These are phyloP conservation scores for Tridacna crocea DNA, from an alignment of 2,888 invertebrate genomes.

Conservation along the genomic window DNA sequence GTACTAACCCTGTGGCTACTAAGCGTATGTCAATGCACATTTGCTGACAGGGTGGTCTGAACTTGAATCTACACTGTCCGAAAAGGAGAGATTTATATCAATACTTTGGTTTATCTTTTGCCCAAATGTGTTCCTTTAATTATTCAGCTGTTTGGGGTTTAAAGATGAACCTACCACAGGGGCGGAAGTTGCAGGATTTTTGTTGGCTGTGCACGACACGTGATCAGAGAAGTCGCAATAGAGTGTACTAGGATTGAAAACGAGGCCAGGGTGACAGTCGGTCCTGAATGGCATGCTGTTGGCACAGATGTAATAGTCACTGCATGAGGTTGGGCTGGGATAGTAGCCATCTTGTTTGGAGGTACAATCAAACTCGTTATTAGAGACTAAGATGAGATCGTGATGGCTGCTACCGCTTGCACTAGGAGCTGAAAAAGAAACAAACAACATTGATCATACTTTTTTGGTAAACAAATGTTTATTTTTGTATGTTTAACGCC, in stretches of 20 bases:
- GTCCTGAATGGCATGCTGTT: slow-evolving; percentile 57
- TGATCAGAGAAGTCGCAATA: slow-evolving; percentile 74
- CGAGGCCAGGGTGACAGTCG: slow-evolving; percentile 65
- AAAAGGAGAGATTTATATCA: too few species aligned
- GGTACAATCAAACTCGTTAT: slow-evolving; percentile 50
- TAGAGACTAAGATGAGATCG: slow-evolving; percentile 30
- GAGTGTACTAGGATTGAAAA: slow-evolving; percentile 54
- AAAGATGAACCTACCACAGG: slow-evolving; percentile 6
- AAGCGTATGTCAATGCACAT: too few species aligned
- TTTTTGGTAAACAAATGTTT: background rate
- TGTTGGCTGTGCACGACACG: slow-evolving; percentile 51
- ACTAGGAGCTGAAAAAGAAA: too few species aligned
- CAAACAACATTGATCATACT: background rate
- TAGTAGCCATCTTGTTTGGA: slow-evolving; percentile 56
- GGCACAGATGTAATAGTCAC: slow-evolving; percentile 66
- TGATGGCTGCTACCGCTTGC: slow-evolving; percentile 26
- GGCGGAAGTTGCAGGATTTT: background rate
- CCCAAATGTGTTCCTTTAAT: too few species aligned
- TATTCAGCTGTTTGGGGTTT: too few species aligned
- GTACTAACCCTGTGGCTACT: too few species aligned
- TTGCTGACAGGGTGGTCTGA: too few species aligned
- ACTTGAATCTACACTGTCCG: too few species aligned
- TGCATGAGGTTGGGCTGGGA: slow-evolving; percentile 58
- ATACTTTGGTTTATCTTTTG: too few species aligned
- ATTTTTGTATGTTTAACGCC: background rate